Percentiles rank a stretch among this genome's conserved stretches.
Evolutionary conservation across 2,797 vertebrate genomes (phyloP).

Genomic region (Acomys russatus): DNA sequence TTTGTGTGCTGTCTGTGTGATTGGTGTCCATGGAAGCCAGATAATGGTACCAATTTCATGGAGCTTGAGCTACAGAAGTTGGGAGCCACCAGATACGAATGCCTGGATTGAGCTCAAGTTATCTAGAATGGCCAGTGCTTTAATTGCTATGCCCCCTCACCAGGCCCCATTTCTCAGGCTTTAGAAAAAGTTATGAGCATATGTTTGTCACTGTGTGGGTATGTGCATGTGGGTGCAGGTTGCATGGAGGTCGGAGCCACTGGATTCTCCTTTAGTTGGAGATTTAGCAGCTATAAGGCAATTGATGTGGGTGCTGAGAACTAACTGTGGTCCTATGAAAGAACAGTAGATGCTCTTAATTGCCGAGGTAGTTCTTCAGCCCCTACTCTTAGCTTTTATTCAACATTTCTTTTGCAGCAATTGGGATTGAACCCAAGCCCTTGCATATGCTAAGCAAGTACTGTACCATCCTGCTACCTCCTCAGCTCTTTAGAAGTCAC

Average conservation of each 20-base stretch:
- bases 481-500: neutral
- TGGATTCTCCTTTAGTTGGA: neutral
- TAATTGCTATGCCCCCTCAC: neutral
- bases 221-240: neutral
- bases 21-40: neutral
- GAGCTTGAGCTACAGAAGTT: neutral
- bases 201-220: neutral
- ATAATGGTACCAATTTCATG: neutral
- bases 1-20: neutral
- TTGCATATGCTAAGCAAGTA: neutral
- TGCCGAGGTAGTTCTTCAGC: neutral
- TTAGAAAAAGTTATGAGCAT: neutral
- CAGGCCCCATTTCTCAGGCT: neutral
- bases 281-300: neutral
- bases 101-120: neutral
- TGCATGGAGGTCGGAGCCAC: neutral
- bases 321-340: neutral
- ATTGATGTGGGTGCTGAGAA: neutral
- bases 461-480: neutral
- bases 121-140: neutral
- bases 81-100: neutral
- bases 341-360: neutral
- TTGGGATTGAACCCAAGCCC: neutral
- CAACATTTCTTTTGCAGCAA: neutral
- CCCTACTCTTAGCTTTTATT: neutral